Base-by-base conservation (phyloP, 2,113 vertebrate genomes). In the Dasyornis broadbenti region DNA sequence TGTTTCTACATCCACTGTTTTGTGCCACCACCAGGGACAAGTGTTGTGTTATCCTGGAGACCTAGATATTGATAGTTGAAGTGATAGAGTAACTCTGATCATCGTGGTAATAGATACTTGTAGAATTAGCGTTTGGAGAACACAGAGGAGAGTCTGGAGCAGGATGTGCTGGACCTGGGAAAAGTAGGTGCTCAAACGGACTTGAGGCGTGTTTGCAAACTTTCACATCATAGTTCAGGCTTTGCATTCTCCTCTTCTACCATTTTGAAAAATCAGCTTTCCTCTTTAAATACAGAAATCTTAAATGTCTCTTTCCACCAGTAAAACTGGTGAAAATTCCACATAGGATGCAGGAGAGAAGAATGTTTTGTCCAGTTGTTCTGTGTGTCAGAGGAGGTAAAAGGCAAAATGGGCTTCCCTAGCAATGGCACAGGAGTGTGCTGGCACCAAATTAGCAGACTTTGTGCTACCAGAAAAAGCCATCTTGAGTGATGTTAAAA, bases 331-430 rank as follows among this genome's bases (percentile, higher is more conserved):
- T 83, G 52, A 53, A 52, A 44, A 49, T 69, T 69, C 30, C 3
- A 2, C 0, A 0, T 37, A 59, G 50, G 30, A 42, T 14, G 6
- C 6, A 19, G 47, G 24, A n/a, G 35, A 49, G 37, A 20, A 72
- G 21, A 42, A 23, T 7, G 23, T 37, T 65, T 10, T 63, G 16
- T 42, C 20, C 0, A 1, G 13, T 39, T 42, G n/a, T 31, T 87
- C 24, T 37, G 31, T 1, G 0, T 1, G 6, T 28, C 23, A n/a
- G 33, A 19, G 20, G 31, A 15, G 12, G 13, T 4, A 49, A 31
- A 61, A 82, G 35, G 35, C n/a, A 59, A 35, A 70, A 20, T 7
- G 23, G 19, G 21, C 16, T 59, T 47, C 39, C 13, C 11, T 35
- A 52, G 53, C n/a, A 40, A 23, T 69, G 56, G 37, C 42, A 47